Evolutionary conservation across 2,797 vertebrate species (phyloP).

Genomic region (Artibeus jamaicensis): DNA sequence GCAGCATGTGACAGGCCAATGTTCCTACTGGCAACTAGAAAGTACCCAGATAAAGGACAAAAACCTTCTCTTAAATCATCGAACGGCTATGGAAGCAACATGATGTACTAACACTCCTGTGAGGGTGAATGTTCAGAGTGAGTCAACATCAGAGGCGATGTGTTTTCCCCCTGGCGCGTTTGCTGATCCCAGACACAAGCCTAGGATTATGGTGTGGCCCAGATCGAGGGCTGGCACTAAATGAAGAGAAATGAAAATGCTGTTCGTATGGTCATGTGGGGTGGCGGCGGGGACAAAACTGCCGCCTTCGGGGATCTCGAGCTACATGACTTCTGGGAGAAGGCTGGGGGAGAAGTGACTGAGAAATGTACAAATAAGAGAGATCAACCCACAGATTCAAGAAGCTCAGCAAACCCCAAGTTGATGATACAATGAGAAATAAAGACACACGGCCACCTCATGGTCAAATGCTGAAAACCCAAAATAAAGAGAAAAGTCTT

Average conservation of each 20-base stretch:
- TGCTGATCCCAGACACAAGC: not conserved
- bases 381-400: not conserved
- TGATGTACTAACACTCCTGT: not conserved
- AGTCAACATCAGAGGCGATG: not conserved
- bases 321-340: not conserved
- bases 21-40: not conserved
- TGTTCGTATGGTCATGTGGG: not conserved
- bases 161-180: not conserved
- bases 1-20: not conserved
- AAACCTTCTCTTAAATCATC: not conserved
- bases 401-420: not conserved
- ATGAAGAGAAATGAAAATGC: not conserved
- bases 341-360: not conserved
- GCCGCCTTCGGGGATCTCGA: not conserved
- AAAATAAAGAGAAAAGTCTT: not conserved
- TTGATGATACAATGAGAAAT: not conserved
- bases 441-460: not conserved
- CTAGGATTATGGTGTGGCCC: not conserved
- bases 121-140: not conserved
- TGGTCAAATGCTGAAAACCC: not conserved
- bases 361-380: conserved; percentile 32
- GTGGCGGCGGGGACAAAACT: not conserved
- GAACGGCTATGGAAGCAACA: not conserved
- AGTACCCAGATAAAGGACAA: not conserved
- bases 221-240: not conserved